Base-by-base conservation (phyloP, 2,888 invertebrate species). In the Conus canariensis region DNA sequence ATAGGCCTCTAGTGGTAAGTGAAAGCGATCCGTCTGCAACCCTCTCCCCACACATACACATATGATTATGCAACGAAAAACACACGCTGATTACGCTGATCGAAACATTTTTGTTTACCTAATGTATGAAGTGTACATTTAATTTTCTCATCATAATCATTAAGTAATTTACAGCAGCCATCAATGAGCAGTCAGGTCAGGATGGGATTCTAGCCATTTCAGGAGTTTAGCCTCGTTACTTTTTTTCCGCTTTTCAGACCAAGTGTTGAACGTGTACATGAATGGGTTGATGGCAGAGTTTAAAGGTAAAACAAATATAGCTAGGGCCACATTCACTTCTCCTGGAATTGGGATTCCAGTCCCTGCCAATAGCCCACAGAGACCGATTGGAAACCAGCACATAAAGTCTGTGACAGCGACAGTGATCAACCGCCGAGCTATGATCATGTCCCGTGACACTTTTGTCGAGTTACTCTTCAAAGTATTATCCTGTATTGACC, bases 361-460 rank as follows among this genome's bases (percentile, higher is more conserved):
- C 9, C n/a, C 10, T 19, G 88, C 88, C 77, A 88, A 12, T 2
- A 88, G 9, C 56, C 88, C 88, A 67, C 67, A 70, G 7, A 88
- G 58, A 3, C 88, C 88, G 6, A 88, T 77, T 58, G 88, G 88
- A 77, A 88, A 88, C 88, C 88, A 88, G 74, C 88, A 88, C 70
- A 88, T 7, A 59, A 88, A 88, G 77, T 88, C 87, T 58, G 74
- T 64, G 14, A 87, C 70, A 70, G 87, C 87, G 12, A 87, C 87
- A 87, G 45, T 64, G 64, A 87, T 87, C 74, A 87, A 30, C 10
- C 87, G 30, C 6, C 70, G 87, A 70, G 87, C 87, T 56, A 87
- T 87, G 56, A 30, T 87, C 60, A 87, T 70, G 67, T 87, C 87
- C 70, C 45, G 64, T 64, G 87, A 87, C 30, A 10, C 6, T 45